phyloP scores from a whole-genome alignment of 2,888 invertebrate genomes.

The Bombylius major region DNA sequence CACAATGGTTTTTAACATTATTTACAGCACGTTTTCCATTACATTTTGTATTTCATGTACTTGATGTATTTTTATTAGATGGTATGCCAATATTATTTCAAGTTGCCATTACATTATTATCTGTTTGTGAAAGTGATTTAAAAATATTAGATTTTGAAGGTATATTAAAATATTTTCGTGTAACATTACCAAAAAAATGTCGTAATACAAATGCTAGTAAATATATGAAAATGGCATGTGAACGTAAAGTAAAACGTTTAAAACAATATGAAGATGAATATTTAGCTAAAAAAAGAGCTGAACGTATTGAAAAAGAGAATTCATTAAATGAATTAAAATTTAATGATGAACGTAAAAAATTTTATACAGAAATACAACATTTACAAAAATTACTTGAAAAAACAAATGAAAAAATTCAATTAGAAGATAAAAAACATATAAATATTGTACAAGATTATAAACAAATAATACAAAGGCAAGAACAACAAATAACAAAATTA shows the following conservation, averaged over 20 bases:
- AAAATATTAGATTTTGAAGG: conserved; percentile 93
- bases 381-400: conserved; percentile 63
- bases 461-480: conserved; percentile 77
- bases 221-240: conserved; percentile 81
- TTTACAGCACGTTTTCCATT: conserved; percentile 98
- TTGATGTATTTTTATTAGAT: conserved; percentile 91
- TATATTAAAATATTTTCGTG: conserved; percentile 93
- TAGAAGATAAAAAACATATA: conserved; percentile 58
- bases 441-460: conserved; percentile 87
- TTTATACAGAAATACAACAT: conserved; percentile 40
- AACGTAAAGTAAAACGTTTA: conserved; percentile 83
- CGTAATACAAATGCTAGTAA: conserved; percentile 77
- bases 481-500: conserved; percentile 59
- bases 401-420: conserved; percentile 60
- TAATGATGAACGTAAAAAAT: conserved; percentile 36
- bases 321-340: conserved; percentile 56
- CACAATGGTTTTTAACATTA: conserved; percentile 99
- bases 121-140: conserved; percentile 82
- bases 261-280: conserved; percentile 93
- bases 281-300: conserved; percentile 55
- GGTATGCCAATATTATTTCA: conserved; percentile 93
- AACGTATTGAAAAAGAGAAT: conserved; percentile 49
- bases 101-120: conserved; percentile 85
- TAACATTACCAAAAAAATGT: conserved; percentile 92
- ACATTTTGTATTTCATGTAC: conserved; percentile 89